Base-by-base conservation (phyloP, 2,888 invertebrate species). In the Troilus luridus region DNA sequence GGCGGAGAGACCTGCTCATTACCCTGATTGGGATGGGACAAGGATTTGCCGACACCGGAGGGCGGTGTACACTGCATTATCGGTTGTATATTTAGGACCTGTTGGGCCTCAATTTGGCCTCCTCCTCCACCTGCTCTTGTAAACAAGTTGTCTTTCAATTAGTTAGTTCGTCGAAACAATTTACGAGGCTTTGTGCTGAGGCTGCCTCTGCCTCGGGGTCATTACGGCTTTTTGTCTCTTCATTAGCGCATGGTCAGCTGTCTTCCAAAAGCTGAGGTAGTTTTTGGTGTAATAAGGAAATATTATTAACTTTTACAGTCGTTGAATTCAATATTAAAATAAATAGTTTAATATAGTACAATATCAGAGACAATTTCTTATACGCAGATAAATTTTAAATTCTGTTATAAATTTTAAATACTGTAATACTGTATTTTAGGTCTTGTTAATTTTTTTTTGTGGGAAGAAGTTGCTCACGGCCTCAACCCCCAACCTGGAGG, bases 81-180 rank as follows among this genome's bases (percentile, higher is more conserved):
- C 72, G 27, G 41, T 27, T 77, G 72, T 77, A 77, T 77, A 77
- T 77, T 77, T 41, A 77, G 72, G 72, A 77, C 72, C 72, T 77
- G 72, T 77, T 77, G 72, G 27, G 7, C 72, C 72, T 19, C 17
- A 27, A 77, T 77, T 77, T 77, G 27, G 17, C 17, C 72, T 41
- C 27, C 72, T 77, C 27, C 41, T 77, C 72, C 17, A 14, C 21
- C 7, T 12, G n/a, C 10, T 24, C 8, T 24, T 67, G 72, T 77
- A 77, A 77, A 77, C 72, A 77, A 77, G 72, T 77, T 77, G 72
- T 77, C 72, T 77, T 77, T 77, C 72, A 77, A 77, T 77, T 77
- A 77, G 72, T 24, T 41, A 24, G 24, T 77, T 77, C 72, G 19
- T 41, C 41, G 72, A 17, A 41, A 77, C 72, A 77, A 77, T 77